Evolutionary conservation across 2,797 vertebrate genomes (phyloP), one percentile per base, ranked within the genome.

Genomic region (Brachyalestes nurse): DNA sequence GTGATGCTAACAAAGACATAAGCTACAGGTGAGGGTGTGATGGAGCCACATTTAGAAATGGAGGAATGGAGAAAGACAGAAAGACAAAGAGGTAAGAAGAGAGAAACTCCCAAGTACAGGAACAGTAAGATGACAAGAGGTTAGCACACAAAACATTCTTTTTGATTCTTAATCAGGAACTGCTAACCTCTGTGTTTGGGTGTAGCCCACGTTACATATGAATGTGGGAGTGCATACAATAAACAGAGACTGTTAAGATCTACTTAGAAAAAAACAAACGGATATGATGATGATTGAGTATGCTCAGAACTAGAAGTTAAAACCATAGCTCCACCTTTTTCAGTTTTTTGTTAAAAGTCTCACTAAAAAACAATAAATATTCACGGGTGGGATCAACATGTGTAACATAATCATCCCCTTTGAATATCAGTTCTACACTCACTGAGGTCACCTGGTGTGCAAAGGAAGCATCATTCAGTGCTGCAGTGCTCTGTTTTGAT

Each of bases 1-100:
- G 97, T 84, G 97, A 98, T 82, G 97, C 97, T 93, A 99, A 95
- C 92, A 99, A 96, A 91, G 96, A 97, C 95, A 99, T 91, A 93
- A 99, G 94, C 97, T 99, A 95, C 85, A 91, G 92, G 90, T 95
- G 89, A 93, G 91, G 95, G 91, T 94, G 92, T 92, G 88, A 93
- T 92, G 93, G 90, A 94, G 93, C 47, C 60, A 81, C 90, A 87
- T 92, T 93, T 92, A 94, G 92, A 95, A 78, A 80, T 92, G 82
- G 78, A 84, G 73, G 81, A 78, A 89, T 64, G 79, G 90, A 89
- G 83, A 84, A 91, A 93, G 91, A 94, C 88, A 95, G 91, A 94
- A 92, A 94, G 90, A 90, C 80, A 86, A 55, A 92, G n/a, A 93
- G 93, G 90, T 91, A 90, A 93, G 89, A 89, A 64, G 64, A 55